phyloP scores from a whole-genome alignment of 2,888 invertebrate genomes.

The Parnassius apollo region DNA sequence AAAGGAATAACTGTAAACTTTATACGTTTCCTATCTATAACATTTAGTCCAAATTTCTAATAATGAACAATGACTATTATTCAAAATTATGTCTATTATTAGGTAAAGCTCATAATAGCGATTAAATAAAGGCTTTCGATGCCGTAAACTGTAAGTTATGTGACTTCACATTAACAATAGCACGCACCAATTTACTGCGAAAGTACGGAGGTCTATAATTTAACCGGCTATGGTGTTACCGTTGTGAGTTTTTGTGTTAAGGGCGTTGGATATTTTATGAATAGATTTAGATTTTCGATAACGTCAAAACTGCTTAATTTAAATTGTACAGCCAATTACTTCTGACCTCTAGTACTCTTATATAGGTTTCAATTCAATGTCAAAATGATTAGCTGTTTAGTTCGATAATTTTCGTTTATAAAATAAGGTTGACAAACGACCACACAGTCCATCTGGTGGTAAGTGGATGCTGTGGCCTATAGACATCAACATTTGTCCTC shows the following conservation, averaged over 20 bases:
- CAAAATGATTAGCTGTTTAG: no score
- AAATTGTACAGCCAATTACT: constrained; percentile 1
- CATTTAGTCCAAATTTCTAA: constrained; percentile 1
- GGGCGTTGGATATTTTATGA: constrained; percentile 18
- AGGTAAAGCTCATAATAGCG: constrained; percentile 14
- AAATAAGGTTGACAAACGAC: no score
- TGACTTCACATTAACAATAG: constrained; percentile 15
- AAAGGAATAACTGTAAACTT: no score
- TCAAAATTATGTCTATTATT: constrained; percentile 12
- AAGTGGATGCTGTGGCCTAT: no score
- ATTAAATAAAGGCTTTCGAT: constrained; percentile 19
- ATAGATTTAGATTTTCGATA: constrained; percentile 16
- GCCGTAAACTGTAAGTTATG: constrained; percentile 24
- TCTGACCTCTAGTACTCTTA: no score
- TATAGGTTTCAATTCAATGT: no score
- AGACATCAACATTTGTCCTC: no score
- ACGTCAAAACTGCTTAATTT: constrained; percentile 19
- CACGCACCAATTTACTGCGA: constrained; percentile 15
- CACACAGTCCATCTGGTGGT: no score
- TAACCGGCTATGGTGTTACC: constrained; percentile 8
- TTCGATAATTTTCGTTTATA: no score
- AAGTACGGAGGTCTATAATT: constrained; percentile 20
- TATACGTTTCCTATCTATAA: no score
- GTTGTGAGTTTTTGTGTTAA: neutral
- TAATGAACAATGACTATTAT: constrained; percentile 12